A percentile compares a stretch with the other conserved stretches of the same genome.
phyloP scores from a whole-genome alignment of 2,113 vertebrate species.

The Podocnemis expansa region DNA sequence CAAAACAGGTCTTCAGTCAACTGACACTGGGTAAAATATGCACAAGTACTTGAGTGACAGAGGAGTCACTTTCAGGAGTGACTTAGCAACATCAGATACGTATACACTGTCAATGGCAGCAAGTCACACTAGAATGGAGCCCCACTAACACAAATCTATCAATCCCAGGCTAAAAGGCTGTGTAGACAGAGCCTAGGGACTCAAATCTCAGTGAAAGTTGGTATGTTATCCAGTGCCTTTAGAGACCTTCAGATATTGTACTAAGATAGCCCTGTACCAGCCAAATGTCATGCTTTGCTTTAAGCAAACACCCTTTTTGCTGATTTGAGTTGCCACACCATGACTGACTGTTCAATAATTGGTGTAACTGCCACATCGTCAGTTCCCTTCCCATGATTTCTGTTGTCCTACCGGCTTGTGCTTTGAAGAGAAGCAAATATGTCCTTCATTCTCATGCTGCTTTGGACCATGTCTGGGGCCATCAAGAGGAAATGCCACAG shows the following conservation, averaged over 20 bases:
- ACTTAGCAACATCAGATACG: background rate
- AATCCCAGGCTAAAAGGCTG: background rate
- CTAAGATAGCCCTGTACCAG: background rate
- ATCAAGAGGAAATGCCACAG: slow-evolving; percentile 79
- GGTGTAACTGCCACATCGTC: background rate
- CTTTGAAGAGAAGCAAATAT: slow-evolving; percentile 67
- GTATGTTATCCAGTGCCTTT: background rate
- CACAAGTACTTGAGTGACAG: background rate
- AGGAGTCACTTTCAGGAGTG: background rate
- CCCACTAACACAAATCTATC: background rate
- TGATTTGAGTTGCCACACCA: background rate
- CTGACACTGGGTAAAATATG: background rate
- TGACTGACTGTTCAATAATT: background rate
- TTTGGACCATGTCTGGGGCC: slow-evolving; percentile 72
- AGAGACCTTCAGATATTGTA: background rate
- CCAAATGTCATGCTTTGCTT: background rate
- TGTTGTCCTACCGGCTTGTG: slow-evolving; percentile 72
- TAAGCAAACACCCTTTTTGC: background rate
- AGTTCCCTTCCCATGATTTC: background rate
- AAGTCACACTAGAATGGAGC: background rate
- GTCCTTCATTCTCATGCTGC: slow-evolving; percentile 37
- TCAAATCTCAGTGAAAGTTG: background rate
- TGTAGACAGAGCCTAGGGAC: background rate
- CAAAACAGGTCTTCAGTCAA: background rate
- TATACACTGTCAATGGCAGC: too few species aligned